These are phyloP conservation scores for Rhagoletis pomonella DNA, from an alignment of 1,140 invertebrate species.

Conservation along the genomic window DNA sequence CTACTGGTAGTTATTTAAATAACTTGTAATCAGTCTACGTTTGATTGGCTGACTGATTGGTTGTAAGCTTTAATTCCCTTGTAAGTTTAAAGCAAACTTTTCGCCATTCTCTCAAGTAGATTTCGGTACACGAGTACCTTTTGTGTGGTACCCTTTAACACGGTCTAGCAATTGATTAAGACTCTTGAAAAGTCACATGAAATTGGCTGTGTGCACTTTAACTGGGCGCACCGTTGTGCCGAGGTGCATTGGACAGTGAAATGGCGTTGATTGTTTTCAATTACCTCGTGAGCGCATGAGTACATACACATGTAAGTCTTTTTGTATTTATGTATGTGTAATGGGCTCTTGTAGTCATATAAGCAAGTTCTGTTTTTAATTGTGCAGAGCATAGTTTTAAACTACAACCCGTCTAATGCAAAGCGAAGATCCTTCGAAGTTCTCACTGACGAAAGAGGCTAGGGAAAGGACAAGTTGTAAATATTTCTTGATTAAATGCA, in stretches of 20 bases:
- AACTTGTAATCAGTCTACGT: conserved; percentile 28
- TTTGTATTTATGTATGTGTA: too few species aligned
- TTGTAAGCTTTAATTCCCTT: not conserved
- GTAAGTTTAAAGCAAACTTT: not conserved
- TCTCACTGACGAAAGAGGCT: too few species aligned
- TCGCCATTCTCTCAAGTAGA: not conserved
- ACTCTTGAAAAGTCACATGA: conserved; percentile 59
- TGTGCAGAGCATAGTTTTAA: too few species aligned
- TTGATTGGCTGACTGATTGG: not conserved
- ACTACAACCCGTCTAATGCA: too few species aligned
- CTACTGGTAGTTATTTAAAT: not conserved
- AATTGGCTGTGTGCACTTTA: conserved; percentile 46
- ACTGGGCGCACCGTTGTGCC: not conserved
- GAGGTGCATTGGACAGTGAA: not conserved
- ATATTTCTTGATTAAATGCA: too few species aligned
- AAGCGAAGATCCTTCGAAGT: too few species aligned
- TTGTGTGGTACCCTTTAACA: conserved; percentile 60
- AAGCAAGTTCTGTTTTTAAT: too few species aligned
- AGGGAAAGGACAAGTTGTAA: too few species aligned
- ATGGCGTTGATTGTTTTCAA: not conserved
- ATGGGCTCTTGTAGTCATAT: too few species aligned
- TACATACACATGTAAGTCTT: too few species aligned
- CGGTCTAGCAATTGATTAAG: conserved; percentile 69
- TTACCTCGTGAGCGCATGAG: not conserved
- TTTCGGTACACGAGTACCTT: conserved; percentile 2